Conservation (phyloP, 2,113 vertebrate species). For the cat (Felis catus) region DNA sequence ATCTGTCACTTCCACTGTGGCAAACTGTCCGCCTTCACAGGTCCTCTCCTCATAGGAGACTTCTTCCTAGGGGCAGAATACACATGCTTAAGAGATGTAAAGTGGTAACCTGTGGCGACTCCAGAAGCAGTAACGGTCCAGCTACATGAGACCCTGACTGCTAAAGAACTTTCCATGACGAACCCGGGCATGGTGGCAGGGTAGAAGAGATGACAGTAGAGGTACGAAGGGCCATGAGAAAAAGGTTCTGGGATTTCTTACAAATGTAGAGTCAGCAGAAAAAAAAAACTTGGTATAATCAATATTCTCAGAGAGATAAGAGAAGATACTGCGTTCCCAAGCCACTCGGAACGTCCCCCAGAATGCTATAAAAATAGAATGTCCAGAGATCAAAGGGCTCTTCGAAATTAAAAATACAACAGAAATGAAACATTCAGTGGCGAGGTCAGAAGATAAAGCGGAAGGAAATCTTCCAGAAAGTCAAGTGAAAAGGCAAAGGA, state of each 20-base stretch:
- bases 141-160: background rate
- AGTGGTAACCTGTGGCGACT: background rate
- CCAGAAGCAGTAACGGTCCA: background rate
- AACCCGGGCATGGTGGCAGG: background rate
- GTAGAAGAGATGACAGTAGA: background rate
- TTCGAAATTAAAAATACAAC: slow-evolving; percentile 1
- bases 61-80: slow-evolving; percentile 85
- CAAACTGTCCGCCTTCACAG: slow-evolving; percentile 89
- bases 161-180: background rate
- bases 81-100: background rate
- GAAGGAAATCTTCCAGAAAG: background rate
- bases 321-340: background rate
- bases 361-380: background rate
- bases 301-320: background rate
- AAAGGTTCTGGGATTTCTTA: background rate
- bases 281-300: background rate
- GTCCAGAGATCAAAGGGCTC: background rate
- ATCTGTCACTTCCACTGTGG: slow-evolving; percentile 87
- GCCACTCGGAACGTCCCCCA: background rate
- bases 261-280: background rate
- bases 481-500: background rate
- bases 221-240: background rate
- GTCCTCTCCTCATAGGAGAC: slow-evolving; percentile 90
- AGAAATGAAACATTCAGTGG: background rate
- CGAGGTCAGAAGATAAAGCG: background rate